Evolutionary conservation across 2,113 vertebrate genomes (phyloP), one percentile per base, ranked within the genome.

Genomic region (Nerophis lumbriciformis): DNA sequence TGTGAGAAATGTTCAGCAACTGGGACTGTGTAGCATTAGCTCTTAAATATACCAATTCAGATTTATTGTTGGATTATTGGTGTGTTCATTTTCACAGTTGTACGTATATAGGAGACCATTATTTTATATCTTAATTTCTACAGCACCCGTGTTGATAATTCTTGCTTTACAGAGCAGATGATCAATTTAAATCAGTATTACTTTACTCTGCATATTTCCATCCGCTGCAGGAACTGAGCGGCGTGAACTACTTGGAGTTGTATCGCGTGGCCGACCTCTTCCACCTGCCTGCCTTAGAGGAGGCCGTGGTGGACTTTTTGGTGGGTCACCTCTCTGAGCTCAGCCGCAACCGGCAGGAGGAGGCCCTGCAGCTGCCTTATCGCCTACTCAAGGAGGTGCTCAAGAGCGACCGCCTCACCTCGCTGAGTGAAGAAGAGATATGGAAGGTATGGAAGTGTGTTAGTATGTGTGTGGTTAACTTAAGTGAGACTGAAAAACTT

Each of bases 221-320:
- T 59, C 54, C 48, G 16, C 53, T 61, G 6, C 84, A 98, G 96
- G 96, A 98, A 81, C 90, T 98, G 85, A 98, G 93, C 91, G 94
- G 91, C 65, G 93, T 94, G 80, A 98, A 98, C 92, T 98, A 98
- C 87, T 90, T 98, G 93, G 95, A 98, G 90, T 89, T 98, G 83
- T 98, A 97, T 86, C 94, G 94, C 49, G 92, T 98, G 71, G 96
- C 96, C 1, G 96, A 98, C 88, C 92, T 98, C 77, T 98, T 98
- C 90, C 94, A 98, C 89, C 93, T 98, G 77, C 94, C 94, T 53
- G 78, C 94, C 76, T 76, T 98, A 87, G 96, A 98, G 90, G 93
- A 93, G 63, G 95, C 96, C 11, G 95, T 97, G 78, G 91, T 98
- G 77, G 91, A 90, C 82, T 98, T 96, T 89, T 90, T 98, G 88